Evolutionary conservation across 2,113 vertebrate species (phyloP).

Genomic region (Danionella cerebrum): DNA sequence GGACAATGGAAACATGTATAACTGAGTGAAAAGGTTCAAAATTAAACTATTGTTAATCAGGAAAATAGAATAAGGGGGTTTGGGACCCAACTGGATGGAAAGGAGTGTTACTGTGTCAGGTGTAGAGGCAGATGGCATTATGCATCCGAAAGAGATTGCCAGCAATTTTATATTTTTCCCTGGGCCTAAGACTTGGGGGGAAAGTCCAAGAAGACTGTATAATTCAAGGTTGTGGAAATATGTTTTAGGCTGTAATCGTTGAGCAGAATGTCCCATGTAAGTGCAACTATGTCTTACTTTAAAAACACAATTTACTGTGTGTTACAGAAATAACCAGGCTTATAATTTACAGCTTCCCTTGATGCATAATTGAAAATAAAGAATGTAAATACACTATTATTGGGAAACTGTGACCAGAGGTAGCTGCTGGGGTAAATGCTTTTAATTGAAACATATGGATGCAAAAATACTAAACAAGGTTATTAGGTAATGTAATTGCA

Average conservation of each 20-base stretch:
- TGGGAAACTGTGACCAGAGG: too few species aligned
- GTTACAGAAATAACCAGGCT: too few species aligned
- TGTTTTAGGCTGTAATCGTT: too few species aligned
- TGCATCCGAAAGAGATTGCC: constrained; percentile 23
- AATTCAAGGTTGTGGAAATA: neutral
- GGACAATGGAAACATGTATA: neutral
- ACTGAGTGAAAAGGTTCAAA: neutral
- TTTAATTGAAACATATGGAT: neutral
- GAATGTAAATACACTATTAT: too few species aligned
- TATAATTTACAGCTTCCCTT: too few species aligned
- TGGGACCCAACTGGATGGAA: neutral
- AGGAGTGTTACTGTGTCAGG: constrained; percentile 31
- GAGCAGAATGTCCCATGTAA: too few species aligned
- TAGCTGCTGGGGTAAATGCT: neutral
- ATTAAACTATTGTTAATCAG: constrained; percentile 9
- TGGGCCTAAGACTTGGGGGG: constrained; percentile 14
- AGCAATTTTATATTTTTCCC: constrained; percentile 7
- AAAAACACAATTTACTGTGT: too few species aligned
- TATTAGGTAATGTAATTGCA: neutral
- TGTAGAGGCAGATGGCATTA: constrained; percentile 34
- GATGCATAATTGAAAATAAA: too few species aligned
- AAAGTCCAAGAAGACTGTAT: neutral
- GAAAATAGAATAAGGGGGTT: neutral
- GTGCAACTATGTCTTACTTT: neutral
- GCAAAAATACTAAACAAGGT: neutral